Base-by-base conservation (phyloP, 2,797 vertebrate genomes). In the Knipowitschia caucasica region DNA sequence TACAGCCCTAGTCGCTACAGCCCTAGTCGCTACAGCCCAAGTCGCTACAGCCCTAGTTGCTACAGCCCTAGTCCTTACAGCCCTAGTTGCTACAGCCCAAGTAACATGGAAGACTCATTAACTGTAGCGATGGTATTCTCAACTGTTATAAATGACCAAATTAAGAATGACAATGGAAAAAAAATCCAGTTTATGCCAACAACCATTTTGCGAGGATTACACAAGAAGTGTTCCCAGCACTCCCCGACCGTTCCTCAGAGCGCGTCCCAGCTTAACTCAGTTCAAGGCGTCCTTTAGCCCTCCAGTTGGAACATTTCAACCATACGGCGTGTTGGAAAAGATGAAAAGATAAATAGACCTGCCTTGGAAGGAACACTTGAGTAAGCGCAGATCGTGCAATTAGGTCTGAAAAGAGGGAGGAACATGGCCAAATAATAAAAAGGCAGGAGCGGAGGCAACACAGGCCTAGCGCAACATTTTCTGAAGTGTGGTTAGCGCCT, bases 271-370 rank as follows among this genome's bases (percentile, higher is more conserved):
- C 53, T 1, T 7, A 9, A 29, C 42, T 59, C 44, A 38, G 54
- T 50, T 65, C 51, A 40, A 7, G 52, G 78, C 10, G 47, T 49
- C 31, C 59, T 67, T 60, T 55, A 27, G 62, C 53, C 34, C 14
- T 21, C 7, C n/a, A 34, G 14, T 38, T 30, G 43, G 31, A 53
- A 64, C 51, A 55, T 29, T 36, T 25, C 35, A 64, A 64, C 5
- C 21, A 23, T 31, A 53, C 27, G 49, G 55, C 53, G 43, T 1
- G 3, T 14, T 24, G 59, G 44, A 25, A 20, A 50, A 29, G 23
- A 64, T 43, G n/a, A 25, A 23, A 35, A 14, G 50, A 56, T 60
- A 36, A 67, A 57, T 24, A 45, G 57, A 43, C 50, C 30, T 54
- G 44, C 59, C 56, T 42, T 56, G 47, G 38, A 60, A 50, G 47